Evolutionary conservation across 2,797 vertebrate species (phyloP).

Genomic region (Rhabdophis nuchalis): DNA sequence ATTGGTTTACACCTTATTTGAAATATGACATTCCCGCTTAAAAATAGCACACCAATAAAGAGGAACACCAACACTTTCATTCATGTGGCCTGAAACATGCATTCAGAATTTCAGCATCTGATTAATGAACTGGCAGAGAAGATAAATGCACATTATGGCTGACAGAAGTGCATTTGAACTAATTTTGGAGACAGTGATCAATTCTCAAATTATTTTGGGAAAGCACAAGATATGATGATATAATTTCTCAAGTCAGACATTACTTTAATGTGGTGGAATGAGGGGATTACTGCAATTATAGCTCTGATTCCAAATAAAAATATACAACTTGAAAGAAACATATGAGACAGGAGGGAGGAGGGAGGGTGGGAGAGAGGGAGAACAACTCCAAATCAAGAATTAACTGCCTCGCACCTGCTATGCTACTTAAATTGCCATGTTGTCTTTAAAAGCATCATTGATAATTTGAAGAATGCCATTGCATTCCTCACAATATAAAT

Average conservation of each 20-base stretch:
- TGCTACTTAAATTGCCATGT: background rate
- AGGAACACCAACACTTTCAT: background rate
- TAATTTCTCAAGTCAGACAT: background rate
- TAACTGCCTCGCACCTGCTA: slow-evolving; percentile 5
- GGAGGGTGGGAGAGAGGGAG: background rate
- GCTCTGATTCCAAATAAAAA: background rate
- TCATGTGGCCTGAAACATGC: background rate
- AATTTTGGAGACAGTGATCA: background rate
- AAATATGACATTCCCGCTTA: background rate
- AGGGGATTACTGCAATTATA: background rate
- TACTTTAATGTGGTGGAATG: background rate
- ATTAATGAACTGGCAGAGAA: background rate
- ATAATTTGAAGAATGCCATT: background rate
- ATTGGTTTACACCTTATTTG: background rate
- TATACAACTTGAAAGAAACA: background rate
- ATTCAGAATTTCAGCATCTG: background rate
- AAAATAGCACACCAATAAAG: background rate
- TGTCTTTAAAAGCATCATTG: background rate
- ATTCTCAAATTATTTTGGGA: background rate
- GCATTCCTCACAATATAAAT: background rate
- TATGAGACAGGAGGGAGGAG: background rate
- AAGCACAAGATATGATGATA: background rate
- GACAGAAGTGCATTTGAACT: background rate
- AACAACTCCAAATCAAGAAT: background rate
- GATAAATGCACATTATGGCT: background rate